Conservation (phyloP, 92 coral and sea anemone species). For the Umimayanthus kanabou region DNA sequence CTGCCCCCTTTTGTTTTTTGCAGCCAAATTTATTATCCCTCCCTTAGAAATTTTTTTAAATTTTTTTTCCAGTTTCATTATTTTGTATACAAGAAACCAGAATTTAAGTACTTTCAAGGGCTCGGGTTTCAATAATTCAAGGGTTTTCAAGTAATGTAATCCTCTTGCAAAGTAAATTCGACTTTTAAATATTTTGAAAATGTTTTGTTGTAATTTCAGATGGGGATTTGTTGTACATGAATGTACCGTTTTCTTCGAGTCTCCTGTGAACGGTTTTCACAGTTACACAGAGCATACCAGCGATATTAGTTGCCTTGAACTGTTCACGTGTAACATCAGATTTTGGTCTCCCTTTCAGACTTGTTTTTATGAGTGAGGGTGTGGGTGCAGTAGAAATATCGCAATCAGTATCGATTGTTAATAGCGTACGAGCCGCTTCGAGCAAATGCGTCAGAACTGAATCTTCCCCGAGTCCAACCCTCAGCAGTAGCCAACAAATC, state of each 20-base stretch:
- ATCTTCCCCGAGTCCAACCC: constrained; percentile 56
- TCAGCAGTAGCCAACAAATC: constrained; percentile 63
- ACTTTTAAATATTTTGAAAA: not conserved
- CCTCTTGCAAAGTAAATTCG: too few relatives aligned
- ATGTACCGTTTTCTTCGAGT: too few relatives aligned
- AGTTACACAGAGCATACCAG: constrained; percentile 12
- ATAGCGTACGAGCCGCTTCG: constrained; percentile 48
- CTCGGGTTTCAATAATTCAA: too few relatives aligned
- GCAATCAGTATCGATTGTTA: constrained; percentile 43
- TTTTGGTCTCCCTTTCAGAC: constrained; percentile 32
- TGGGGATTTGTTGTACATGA: constrained; percentile 53
- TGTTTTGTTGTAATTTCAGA: constrained; percentile 36
- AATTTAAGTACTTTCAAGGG: too few relatives aligned
- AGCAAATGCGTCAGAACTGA: constrained; percentile 48
- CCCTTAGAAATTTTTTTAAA: too few relatives aligned
- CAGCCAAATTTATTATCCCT: too few relatives aligned
- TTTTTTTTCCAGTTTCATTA: too few relatives aligned
- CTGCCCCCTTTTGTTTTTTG: too few relatives aligned
- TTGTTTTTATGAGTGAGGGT: constrained; percentile 51
- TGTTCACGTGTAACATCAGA: constrained; percentile 4
- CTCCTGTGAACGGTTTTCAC: too few relatives aligned
- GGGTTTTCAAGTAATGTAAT: too few relatives aligned
- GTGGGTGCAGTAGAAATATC: constrained; percentile 22
- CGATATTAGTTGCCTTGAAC: constrained; percentile 29
- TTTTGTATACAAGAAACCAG: too few relatives aligned